Conservation (phyloP, 2,113 vertebrate species). For the Siphamia tubifer region DNA sequence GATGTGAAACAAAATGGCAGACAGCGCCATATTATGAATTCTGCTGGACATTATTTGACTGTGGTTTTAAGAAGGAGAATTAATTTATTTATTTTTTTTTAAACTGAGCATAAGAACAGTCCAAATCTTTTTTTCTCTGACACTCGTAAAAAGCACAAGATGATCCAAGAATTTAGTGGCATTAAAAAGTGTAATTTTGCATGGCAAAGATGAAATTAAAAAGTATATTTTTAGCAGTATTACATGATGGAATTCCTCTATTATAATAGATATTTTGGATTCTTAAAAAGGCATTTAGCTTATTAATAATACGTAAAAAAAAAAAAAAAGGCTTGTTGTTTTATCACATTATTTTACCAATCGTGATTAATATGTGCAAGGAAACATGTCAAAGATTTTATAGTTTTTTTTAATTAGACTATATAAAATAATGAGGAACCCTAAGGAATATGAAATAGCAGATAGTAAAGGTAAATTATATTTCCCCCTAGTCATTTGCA, state of each 20-base stretch:
- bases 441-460: slow-evolving; percentile 14
- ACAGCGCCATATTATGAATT: slow-evolving; percentile 44
- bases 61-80: neutral
- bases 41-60: neutral
- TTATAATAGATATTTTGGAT: too few species aligned
- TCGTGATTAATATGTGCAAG: too few species aligned
- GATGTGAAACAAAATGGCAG: slow-evolving; percentile 70
- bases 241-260: too few species aligned
- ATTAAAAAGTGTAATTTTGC: neutral
- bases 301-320: neutral
- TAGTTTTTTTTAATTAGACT: neutral
- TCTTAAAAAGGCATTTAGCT: too few species aligned
- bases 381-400: neutral
- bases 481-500: slow-evolving; percentile 38
- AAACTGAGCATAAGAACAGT: neutral
- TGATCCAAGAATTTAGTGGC: neutral
- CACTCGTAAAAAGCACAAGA: neutral
- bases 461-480: slow-evolving; percentile 45
- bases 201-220: neutral
- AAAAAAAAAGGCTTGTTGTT: neutral
- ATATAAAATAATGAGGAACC: slow-evolving; percentile 13
- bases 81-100: too few species aligned
- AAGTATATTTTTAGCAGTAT: too few species aligned
- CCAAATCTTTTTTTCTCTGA: neutral
- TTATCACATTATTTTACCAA: too few species aligned